These are phyloP conservation scores for Malacosoma neustria DNA, from an alignment of 2,888 invertebrate species.

Conservation along the genomic window DNA sequence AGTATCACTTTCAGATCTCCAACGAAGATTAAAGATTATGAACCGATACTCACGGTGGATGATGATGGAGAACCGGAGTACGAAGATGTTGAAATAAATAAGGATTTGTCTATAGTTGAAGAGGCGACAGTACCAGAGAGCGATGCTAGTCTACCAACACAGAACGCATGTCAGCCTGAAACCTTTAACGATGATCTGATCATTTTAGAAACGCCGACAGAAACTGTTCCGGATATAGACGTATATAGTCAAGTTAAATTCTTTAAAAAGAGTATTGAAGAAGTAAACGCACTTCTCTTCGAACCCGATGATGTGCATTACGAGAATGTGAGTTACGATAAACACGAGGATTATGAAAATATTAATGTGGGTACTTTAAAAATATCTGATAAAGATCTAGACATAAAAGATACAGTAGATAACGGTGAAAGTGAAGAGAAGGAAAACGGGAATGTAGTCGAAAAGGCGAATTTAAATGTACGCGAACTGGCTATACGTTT, in stretches of 20 bases:
- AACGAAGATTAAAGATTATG: conserved; percentile 65
- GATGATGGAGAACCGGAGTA: conserved; percentile 72
- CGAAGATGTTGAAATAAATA: conserved; percentile 72
- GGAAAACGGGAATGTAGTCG: conserved; percentile 51
- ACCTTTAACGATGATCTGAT: conserved; percentile 48
- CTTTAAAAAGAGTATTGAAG: conserved; percentile 82
- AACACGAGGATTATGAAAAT: conserved; percentile 48
- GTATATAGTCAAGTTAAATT: conserved; percentile 87
- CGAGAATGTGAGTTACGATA: conserved; percentile 44
- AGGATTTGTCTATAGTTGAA: conserved; percentile 66
- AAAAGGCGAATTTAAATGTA: conserved; percentile 66
- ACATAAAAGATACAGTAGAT: conserved; percentile 23
- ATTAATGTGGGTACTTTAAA: conserved; percentile 47
- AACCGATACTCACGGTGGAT: conserved; percentile 39
- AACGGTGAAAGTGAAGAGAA: conserved; percentile 26
- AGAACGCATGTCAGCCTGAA: conserved; percentile 72
- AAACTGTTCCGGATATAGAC: conserved; percentile 50
- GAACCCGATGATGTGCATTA: conserved; percentile 34
- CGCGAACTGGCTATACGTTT: conserved; percentile 78
- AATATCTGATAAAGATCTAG: conserved; percentile 46
- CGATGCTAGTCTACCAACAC: conserved; percentile 72
- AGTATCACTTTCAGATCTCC: conserved; percentile 83
- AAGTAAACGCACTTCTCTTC: conserved; percentile 77
- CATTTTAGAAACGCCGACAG: conserved; percentile 74
- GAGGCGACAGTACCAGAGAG: conserved; percentile 71